Base-by-base conservation (phyloP, 2,113 vertebrate genomes). In the Atherinomorus stipes region DNA sequence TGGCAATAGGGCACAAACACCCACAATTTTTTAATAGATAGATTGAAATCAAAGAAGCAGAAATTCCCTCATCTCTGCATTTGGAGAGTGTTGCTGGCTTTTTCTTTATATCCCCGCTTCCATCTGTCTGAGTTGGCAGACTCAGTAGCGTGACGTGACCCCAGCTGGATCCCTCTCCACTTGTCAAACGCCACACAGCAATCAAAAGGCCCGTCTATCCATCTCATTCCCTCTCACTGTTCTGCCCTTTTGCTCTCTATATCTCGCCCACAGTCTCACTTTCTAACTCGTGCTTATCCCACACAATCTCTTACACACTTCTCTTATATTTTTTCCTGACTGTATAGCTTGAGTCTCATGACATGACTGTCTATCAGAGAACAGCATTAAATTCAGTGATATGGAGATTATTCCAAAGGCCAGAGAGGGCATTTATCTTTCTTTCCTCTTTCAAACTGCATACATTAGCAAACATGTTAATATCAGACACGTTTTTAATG, bases 171-270 rank as follows among this genome's bases (percentile, higher is more conserved):
- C 26, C 15, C 45, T 34, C 63, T 64, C 74, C 16, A 15, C 57
- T 84, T 61, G 64, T 78, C 80, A 77, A 58, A 81, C 23, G 11
- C 74, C 83, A 78, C 81, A 82, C 70, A 81, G 70, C 79, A 70
- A 58, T 78, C 78, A 83, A 62, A 44, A 52, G 11, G 58, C 47
- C 42, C 5, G 21, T 83, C 67, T 38, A 58, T 68, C 71, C 38
- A 11, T 79, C 74, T 56, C 58, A 5, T 34, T 60, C 64, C 38
- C 38, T 78, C 54, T 11, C 73, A 52, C 56, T 47, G 47, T 25
- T 37, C 42, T 66, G 49, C 40, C 31, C 73, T 73, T 51, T 68
- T 53, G 58, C 19, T 64, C 76, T 64, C 21, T 54, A 37, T 21
- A n/a, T 59, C 34, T 66, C 74, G 7, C 78, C 47, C 64, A 56